phyloP scores from a whole-genome alignment of 2,888 invertebrate species.

The Platycnemis pennipes region DNA sequence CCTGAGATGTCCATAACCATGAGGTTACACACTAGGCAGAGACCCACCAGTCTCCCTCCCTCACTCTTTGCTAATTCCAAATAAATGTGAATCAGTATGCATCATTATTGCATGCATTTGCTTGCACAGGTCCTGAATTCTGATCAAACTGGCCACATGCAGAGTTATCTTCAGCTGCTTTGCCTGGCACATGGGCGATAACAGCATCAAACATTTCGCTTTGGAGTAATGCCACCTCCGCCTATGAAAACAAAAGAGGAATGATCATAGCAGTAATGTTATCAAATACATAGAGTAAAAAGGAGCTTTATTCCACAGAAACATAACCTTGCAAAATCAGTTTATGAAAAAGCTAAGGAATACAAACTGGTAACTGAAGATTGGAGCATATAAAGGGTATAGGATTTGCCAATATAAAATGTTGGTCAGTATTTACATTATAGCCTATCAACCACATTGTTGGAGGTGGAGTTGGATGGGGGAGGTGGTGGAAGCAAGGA shows the following conservation, averaged over 20 bases:
- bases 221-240: background rate
- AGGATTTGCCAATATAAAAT: no score
- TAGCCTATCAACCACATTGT: no score
- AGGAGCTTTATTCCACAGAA: no score
- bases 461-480: background rate
- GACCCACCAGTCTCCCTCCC: constrained; percentile 89
- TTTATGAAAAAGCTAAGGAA: background rate
- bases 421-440: no score
- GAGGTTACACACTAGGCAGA: constrained; percentile 85
- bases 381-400: no score
- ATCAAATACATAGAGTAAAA: no score
- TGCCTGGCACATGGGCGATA: background rate
- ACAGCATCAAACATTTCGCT: background rate
- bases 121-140: background rate
- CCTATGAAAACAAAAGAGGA: background rate
- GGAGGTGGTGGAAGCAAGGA: no score
- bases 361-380: no score
- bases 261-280: background rate
- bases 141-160: background rate
- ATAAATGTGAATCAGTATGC: constrained; percentile 79
- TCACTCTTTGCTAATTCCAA: constrained; percentile 85
- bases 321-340: background rate
- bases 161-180: background rate
- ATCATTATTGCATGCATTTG: background rate
- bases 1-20: constrained; percentile 88